Conservation (phyloP, 2,113 vertebrate species). For the Lethenteron camtschaticum region DNA sequence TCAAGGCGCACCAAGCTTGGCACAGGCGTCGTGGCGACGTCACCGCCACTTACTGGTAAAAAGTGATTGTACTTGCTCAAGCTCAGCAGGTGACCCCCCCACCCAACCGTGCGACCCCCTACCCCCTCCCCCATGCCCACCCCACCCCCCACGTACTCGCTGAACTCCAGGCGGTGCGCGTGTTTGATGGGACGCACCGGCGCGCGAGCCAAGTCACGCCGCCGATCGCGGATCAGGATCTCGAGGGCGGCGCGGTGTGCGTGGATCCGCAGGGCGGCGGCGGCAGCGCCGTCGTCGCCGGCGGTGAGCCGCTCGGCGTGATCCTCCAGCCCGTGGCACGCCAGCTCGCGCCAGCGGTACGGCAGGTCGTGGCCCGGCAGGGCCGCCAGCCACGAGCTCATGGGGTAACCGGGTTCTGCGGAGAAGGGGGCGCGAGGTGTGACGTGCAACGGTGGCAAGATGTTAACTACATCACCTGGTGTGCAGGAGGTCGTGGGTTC, state of each 20-base stretch:
- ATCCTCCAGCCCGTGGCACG: slow-evolving; percentile 62
- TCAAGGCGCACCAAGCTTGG: no score
- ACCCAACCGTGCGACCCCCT: background rate
- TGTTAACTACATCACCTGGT: no score
- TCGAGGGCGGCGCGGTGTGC: slow-evolving; percentile 58
- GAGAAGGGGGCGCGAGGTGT: no score
- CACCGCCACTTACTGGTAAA: no score
- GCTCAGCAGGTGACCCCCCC: background rate
- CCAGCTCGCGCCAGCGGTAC: slow-evolving; percentile 54
- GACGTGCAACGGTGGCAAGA: no score
- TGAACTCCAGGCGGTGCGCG: slow-evolving; percentile 36
- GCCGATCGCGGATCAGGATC: slow-evolving; percentile 24
- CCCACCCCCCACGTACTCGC: slow-evolving; percentile 36
- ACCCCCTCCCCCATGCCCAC: background rate
- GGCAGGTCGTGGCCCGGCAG: slow-evolving; percentile 38
- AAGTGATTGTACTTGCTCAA: background rate
- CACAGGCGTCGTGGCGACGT: no score
- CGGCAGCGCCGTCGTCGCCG: slow-evolving; percentile 9
- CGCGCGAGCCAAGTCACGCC: slow-evolving; percentile 25
- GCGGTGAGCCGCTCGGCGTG: slow-evolving; percentile 25
- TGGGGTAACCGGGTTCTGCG: slow-evolving; percentile 29
- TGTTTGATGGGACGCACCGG: slow-evolving; percentile 54
- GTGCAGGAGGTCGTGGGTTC: no score
- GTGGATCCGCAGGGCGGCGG: slow-evolving; percentile 27
- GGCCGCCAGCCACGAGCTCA: slow-evolving; percentile 36